phyloP scores from a whole-genome alignment of 1,140 invertebrate genomes.

The Drosophila arawakana region DNA sequence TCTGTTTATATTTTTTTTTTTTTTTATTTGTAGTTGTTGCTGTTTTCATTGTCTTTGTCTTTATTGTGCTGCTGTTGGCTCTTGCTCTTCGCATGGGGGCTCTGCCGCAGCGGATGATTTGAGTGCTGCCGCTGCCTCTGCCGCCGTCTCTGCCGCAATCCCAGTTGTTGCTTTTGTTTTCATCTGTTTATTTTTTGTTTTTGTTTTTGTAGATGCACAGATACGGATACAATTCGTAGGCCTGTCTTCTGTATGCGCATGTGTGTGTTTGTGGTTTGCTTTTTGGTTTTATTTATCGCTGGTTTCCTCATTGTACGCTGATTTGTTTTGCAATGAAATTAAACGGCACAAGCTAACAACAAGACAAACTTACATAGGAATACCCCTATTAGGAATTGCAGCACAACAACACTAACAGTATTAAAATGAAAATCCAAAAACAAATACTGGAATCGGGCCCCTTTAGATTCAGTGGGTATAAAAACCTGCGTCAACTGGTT shows the following conservation, averaged over 20 bases:
- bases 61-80: conserved; percentile 26
- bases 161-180: conserved; percentile 12
- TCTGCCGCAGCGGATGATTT: conserved; percentile 37
- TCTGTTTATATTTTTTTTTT: neutral
- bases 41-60: conserved; percentile 43
- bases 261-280: conserved; percentile 31
- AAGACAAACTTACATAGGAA: conserved; percentile 12
- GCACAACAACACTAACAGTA: neutral
- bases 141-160: neutral
- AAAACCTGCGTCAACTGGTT: conserved; percentile 30
- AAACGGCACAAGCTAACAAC: conserved; percentile 56
- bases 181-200: neutral
- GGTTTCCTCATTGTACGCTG: conserved; percentile 75
- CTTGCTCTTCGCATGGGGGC: conserved; percentile 43
- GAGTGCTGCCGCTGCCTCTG: conserved; percentile 30
- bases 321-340: conserved; percentile 79
- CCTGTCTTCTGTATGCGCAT: conserved; percentile 28
- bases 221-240: conserved; percentile 45
- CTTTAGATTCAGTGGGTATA: conserved; percentile 11
- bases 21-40: neutral
- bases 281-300: conserved; percentile 74
- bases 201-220: conserved; percentile 42
- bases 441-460: conserved; percentile 31
- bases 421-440: neutral
- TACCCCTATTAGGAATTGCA: neutral